Evolutionary conservation across 2,888 invertebrate genomes (phyloP).

Genomic region (Linnaemya tessellans): DNA sequence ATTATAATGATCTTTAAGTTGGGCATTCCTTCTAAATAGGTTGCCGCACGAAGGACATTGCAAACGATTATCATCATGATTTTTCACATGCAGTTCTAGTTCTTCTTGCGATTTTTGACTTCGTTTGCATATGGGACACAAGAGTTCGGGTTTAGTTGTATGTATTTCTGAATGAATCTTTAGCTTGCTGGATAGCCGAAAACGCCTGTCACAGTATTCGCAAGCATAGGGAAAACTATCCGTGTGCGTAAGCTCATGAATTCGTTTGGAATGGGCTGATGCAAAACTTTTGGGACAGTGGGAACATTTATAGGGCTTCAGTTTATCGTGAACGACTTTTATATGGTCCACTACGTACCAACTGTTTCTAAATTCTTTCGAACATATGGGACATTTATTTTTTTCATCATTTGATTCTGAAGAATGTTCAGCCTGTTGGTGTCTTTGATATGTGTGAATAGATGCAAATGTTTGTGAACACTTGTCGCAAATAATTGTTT

Average conservation of each 20-base stretch:
- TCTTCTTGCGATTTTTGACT: slow-evolving; percentile 55
- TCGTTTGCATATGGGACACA: slow-evolving; percentile 69
- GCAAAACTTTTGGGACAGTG: slow-evolving; percentile 64
- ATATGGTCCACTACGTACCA: slow-evolving; percentile 65
- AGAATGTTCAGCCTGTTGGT: slow-evolving; percentile 58
- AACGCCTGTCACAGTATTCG: slow-evolving; percentile 59
- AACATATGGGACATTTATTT: slow-evolving; percentile 59
- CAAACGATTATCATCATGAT: slow-evolving; percentile 59
- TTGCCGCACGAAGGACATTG: slow-evolving; percentile 66
- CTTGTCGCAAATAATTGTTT: slow-evolving; percentile 47
- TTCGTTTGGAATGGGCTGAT: slow-evolving; percentile 53
- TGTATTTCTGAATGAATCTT: slow-evolving; percentile 68
- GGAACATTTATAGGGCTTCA: slow-evolving; percentile 67
- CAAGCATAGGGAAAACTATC: slow-evolving; percentile 60
- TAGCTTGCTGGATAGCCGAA: slow-evolving; percentile 61
- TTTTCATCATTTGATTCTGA: slow-evolving; percentile 34
- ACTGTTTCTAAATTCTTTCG: slow-evolving; percentile 58
- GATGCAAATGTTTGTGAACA: slow-evolving; percentile 59
- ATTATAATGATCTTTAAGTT: slow-evolving; percentile 67
- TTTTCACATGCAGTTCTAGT: slow-evolving; percentile 59
- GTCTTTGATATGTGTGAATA: slow-evolving; percentile 55
- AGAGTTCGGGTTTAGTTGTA: slow-evolving; percentile 58
- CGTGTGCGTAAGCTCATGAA: slow-evolving; percentile 67
- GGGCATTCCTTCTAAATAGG: slow-evolving; percentile 56
- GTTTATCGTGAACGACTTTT: slow-evolving; percentile 64